phyloP scores from a whole-genome alignment of 2,888 invertebrate genomes.

The Empis livida region DNA sequence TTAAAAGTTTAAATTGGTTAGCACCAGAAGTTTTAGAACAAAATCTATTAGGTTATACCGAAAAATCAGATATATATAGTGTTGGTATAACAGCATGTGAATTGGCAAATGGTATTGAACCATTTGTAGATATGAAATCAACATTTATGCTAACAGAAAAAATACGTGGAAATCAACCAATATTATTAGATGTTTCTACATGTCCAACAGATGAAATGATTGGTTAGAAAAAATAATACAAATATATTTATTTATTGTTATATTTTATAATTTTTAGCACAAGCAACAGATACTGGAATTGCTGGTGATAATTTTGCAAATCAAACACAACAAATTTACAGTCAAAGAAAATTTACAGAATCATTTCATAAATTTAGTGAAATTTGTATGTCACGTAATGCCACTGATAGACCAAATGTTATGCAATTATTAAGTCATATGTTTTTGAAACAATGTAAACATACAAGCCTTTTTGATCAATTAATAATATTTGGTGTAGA shows the following conservation, averaged over 20 bases:
- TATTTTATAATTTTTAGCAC: conserved; percentile 4
- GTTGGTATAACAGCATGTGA: conserved; percentile 71
- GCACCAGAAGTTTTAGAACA: conserved; percentile 87
- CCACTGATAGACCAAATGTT: conserved; percentile 55
- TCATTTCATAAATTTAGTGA: conserved; percentile 67
- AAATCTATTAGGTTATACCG: conserved; percentile 76
- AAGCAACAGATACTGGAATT: conserved; percentile 37
- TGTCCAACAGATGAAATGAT: conserved; percentile 41
- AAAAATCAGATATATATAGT: conserved; percentile 84
- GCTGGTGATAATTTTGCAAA: conserved; percentile 24
- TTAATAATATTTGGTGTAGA: conserved; percentile 24
- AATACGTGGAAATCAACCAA: conserved; percentile 59
- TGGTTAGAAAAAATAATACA: conserved; percentile 12
- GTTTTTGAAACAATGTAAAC: conserved; percentile 56
- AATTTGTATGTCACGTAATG: conserved; percentile 53
- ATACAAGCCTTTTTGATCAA: conserved; percentile 28
- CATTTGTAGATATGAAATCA: conserved; percentile 72
- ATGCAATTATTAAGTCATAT: conserved; percentile 55
- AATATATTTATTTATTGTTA: neutral
- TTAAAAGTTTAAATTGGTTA: conserved; percentile 63
- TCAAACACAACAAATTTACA: conserved; percentile 39
- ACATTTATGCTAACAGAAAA: conserved; percentile 88
- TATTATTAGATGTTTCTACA: conserved; percentile 59
- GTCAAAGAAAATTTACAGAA: conserved; percentile 53
- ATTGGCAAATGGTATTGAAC: conserved; percentile 71